phyloP scores from a whole-genome alignment of 2,113 vertebrate species.

The Malurus elegans region DNA sequence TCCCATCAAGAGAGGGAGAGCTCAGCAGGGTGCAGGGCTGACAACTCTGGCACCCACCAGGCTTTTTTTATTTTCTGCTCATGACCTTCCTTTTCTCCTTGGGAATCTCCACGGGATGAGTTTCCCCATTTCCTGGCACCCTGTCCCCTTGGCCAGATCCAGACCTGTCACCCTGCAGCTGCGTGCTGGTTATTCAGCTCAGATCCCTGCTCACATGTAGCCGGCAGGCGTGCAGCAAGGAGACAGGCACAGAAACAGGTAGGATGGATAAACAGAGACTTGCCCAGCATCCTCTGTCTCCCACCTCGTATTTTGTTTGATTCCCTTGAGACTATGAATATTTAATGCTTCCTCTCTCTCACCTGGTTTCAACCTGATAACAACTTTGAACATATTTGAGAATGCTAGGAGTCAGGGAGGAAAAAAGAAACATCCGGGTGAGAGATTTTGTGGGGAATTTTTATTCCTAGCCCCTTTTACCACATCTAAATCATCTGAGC shows the following conservation, averaged over 20 bases:
- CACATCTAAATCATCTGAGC: neutral
- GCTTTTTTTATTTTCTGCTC: neutral
- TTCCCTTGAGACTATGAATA: neutral
- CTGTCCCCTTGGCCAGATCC: neutral
- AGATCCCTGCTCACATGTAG: neutral
- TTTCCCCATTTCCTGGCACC: neutral
- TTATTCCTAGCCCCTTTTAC: neutral
- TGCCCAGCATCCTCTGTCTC: neutral
- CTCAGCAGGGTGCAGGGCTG: neutral
- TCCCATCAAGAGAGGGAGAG: neutral
- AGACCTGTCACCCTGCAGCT: neutral
- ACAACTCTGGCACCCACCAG: neutral
- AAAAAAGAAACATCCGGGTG: neutral
- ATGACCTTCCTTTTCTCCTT: neutral
- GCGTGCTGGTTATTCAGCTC: neutral
- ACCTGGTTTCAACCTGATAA: neutral
- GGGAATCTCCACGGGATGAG: neutral
- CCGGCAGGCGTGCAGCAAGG: neutral
- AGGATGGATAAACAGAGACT: neutral
- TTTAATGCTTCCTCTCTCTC: neutral
- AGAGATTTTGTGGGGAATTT: neutral
- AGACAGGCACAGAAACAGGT: neutral
- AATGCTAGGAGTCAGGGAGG: neutral
- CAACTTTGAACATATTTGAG: neutral
- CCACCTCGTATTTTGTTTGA: neutral